phyloP scores from a whole-genome alignment of 2,113 vertebrate species.

The Falco punctatus region DNA sequence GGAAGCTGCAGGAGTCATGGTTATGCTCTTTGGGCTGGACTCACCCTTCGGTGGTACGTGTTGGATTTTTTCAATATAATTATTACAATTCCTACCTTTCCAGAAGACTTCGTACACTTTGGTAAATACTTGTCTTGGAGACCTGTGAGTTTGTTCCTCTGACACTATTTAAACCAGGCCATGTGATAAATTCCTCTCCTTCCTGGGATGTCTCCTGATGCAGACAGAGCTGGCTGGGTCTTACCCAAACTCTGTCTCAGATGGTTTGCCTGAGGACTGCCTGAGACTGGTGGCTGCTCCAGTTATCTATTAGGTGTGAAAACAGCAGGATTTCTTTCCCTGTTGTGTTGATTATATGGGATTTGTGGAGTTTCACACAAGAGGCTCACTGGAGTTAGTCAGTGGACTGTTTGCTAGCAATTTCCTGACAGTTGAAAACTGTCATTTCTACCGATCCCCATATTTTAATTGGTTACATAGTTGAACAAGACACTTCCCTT shows the following conservation, averaged over 20 bases:
- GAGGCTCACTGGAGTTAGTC: background rate
- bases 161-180: background rate
- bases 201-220: background rate
- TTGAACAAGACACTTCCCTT: background rate
- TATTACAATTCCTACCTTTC: background rate
- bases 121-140: background rate
- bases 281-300: background rate
- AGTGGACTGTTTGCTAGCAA: background rate
- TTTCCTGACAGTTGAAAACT: background rate
- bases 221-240: background rate
- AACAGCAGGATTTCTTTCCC: background rate
- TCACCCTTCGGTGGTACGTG: rapidly evolving
- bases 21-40: background rate
- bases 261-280: background rate
- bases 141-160: background rate
- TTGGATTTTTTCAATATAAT: background rate
- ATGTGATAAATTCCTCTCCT: background rate
- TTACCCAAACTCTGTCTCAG: background rate
- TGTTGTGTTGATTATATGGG: background rate
- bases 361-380: background rate
- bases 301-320: background rate
- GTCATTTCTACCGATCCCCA: background rate
- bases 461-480: background rate
- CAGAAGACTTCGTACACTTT: background rate
- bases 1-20: background rate